Evolutionary conservation across 2,888 invertebrate genomes (phyloP).

Genomic region (Digitonthophagus gazella): DNA sequence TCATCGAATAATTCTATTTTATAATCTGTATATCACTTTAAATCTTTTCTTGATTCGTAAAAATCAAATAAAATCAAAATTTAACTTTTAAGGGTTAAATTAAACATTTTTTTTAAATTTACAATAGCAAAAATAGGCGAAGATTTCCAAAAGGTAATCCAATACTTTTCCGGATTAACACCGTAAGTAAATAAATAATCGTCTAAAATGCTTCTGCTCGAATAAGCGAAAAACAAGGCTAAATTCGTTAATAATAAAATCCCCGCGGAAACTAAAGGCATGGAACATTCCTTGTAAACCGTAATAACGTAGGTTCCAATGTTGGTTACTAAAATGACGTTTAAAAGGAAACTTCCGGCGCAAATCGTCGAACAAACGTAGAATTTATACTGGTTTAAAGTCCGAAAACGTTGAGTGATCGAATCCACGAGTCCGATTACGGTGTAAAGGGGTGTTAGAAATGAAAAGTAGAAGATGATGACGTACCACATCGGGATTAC

Average conservation of each 20-base stretch:
- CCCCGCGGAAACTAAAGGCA: conserved; percentile 13
- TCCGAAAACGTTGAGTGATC: conserved; percentile 8
- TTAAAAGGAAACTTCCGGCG: background rate
- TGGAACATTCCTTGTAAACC: conserved; percentile 7
- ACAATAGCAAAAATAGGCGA: conserved; percentile 23
- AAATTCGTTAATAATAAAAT: conserved; percentile 18
- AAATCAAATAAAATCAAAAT: background rate
- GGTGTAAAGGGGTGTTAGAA: conserved; percentile 19
- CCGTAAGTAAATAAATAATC: conserved; percentile 24
- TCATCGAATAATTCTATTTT: too few species aligned
- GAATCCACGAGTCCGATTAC: conserved; percentile 21
- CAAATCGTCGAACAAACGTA: conserved; percentile 7
- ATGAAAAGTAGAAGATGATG: conserved; percentile 2
- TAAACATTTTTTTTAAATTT: background rate
- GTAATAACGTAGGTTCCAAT: background rate
- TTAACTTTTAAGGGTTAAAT: background rate
- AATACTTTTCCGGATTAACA: conserved; percentile 20
- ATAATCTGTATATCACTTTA: background rate
- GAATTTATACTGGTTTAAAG: conserved; percentile 8
- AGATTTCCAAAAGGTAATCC: conserved; percentile 21
- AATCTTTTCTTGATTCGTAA: too few species aligned
- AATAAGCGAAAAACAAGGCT: conserved; percentile 23
- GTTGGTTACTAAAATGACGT: background rate
- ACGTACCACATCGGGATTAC: conserved; percentile 22
- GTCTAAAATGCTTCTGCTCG: conserved; percentile 13